Evolutionary conservation across 2,797 vertebrate species (phyloP).

Genomic region (Tokudaia muenninki): DNA sequence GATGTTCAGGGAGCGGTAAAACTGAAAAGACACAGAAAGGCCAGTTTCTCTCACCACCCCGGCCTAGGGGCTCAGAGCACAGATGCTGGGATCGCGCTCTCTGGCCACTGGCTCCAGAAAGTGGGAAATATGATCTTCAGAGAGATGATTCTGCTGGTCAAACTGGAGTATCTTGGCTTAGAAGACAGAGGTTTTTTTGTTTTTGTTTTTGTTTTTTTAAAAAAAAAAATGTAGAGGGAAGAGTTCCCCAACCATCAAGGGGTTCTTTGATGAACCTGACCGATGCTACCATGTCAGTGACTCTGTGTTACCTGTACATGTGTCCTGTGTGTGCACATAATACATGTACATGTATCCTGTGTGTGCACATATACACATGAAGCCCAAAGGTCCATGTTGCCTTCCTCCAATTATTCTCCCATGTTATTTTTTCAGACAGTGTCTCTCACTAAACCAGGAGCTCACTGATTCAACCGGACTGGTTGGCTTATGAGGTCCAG

Average conservation of each 20-base stretch:
- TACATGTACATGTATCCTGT: neutral
- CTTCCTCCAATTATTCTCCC: neutral
- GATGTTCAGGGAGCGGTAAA: constrained; percentile 95
- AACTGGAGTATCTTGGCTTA: neutral
- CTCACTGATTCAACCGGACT: neutral
- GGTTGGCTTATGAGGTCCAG: neutral
- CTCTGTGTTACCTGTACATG: neutral
- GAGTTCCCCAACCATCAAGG: neutral
- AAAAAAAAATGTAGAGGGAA: neutral
- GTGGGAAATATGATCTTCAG: neutral
- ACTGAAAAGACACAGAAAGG: constrained; percentile 87
- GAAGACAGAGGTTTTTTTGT: neutral
- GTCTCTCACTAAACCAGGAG: neutral
- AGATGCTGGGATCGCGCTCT: neutral
- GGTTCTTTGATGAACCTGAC: neutral
- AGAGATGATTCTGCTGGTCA: neutral
- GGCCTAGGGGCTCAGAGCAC: neutral
- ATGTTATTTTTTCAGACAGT: neutral
- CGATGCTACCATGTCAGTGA: neutral
- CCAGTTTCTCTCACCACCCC: neutral
- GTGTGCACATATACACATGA: neutral
- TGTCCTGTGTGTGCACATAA: neutral
- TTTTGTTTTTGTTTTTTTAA: too few species aligned
- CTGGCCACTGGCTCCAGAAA: neutral
- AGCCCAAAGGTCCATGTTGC: neutral